Evolutionary conservation across 2,113 vertebrate species (phyloP).

Genomic region (Dipodomys spectabilis): DNA sequence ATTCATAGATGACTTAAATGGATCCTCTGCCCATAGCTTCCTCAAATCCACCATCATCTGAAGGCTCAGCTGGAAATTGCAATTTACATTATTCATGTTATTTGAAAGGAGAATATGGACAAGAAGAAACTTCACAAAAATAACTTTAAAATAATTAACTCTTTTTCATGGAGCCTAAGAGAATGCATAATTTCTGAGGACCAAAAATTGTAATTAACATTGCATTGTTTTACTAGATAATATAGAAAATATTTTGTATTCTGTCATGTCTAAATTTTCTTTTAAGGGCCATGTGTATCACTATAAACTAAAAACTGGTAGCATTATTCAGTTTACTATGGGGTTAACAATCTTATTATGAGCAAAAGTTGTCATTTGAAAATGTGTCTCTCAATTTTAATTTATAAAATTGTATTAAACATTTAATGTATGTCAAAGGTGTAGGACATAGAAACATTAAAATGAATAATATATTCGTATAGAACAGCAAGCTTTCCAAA

Average conservation of each 20-base stretch:
- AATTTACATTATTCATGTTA: no score
- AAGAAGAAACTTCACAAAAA: no score
- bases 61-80: not conserved
- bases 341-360: not conserved
- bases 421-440: not conserved
- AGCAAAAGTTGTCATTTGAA: constrained; percentile 9
- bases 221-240: constrained; percentile 45
- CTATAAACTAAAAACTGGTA: constrained; percentile 1
- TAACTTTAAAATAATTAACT: not conserved
- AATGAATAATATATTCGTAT: not conserved
- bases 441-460: constrained; percentile 7
- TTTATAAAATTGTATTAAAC: constrained; percentile 13
- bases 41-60: not conserved
- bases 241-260: constrained; percentile 24
- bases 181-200: constrained; percentile 30
- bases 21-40: not conserved
- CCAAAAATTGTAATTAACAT: constrained; percentile 21
- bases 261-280: constrained; percentile 10
- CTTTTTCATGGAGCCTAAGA: constrained; percentile 5
- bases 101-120: no score
- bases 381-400: constrained; percentile 6
- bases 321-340: not conserved
- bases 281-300: not conserved
- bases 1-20: constrained; percentile 6
- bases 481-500: constrained; percentile 39